A percentile compares a stretch with the other conserved stretches of the same genome.
phyloP scores from a whole-genome alignment of 2,888 invertebrate genomes.

The Synergus laeviventris region DNA sequence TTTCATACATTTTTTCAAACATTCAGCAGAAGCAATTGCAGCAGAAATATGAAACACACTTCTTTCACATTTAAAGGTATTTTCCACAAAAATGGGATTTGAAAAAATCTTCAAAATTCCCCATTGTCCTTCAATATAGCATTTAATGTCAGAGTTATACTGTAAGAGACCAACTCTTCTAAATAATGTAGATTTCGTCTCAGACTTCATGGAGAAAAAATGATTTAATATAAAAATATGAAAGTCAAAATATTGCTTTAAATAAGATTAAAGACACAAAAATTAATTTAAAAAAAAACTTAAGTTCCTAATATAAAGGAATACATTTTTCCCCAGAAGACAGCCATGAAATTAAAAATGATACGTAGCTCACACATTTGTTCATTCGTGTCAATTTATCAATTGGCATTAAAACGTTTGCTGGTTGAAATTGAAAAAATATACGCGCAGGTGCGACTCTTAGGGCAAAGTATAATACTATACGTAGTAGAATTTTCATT shows the following conservation, averaged over 20 bases:
- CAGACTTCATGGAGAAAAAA: not conserved
- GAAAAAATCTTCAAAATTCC: not conserved
- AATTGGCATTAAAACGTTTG: not conserved
- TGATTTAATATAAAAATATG: not conserved
- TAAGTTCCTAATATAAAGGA: not conserved
- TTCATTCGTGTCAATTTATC: not conserved
- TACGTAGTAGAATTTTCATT: conserved; percentile 8
- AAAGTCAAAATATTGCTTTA: not conserved
- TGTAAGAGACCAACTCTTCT: not conserved
- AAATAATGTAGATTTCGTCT: not conserved
- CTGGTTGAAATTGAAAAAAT: conserved; percentile 25
- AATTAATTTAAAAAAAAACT: not conserved
- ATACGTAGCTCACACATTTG: not conserved
- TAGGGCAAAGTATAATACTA: conserved; percentile 33
- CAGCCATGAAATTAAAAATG: not conserved
- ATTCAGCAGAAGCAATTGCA: not conserved
- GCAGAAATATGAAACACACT: not conserved
- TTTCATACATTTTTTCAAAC: not conserved
- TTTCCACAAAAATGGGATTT: not conserved
- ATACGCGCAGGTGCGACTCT: conserved; percentile 26
- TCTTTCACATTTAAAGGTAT: not conserved
- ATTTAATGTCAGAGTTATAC: not conserved
- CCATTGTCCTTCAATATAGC: not conserved
- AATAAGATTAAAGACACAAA: not conserved
- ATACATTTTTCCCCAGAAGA: conserved; percentile 10